Base-by-base conservation (phyloP, 2,113 vertebrate genomes). In the Misgurnus mizolepis region DNA sequence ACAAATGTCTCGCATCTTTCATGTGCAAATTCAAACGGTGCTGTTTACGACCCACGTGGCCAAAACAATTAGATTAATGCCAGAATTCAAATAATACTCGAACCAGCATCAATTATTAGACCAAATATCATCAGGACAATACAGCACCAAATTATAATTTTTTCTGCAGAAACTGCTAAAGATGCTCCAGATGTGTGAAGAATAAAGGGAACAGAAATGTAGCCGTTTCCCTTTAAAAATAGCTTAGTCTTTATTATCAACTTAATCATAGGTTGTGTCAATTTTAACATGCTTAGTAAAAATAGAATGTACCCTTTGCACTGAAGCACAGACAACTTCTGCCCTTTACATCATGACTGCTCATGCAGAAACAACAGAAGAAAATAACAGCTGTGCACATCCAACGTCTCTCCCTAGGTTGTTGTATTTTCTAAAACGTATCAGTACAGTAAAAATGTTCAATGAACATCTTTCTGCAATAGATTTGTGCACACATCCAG, bases 401-500 rank as follows among this genome's bases (percentile, higher is more conserved):
- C 58, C 65, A 39, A n/a, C 1, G 4, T 79, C 43, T 18, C 39
- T 40, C 62, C 34, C 3, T 18, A 10, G 49, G 53, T 17, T 27
- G 40, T 10, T 53, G n/a, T 40, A 11, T 41, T 43, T 76, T 43
- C 58, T 68, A 41, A 64, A 80, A 60, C 56, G 50, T 65, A 67
- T 85, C 62, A 78, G 56, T 77, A 69, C 80, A 22, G 22, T 80
- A 69, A 80, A 75, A 82, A 85, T 55, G 62, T 77, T 80, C 55
- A 64, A 71, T 71, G 34, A 75, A 67, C 34, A 58, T 79, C 66
- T 79, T 78, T 85, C 66, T 41, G 22, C 72, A 17, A 43, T 76
- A 18, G 40, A 81, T 81, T 22, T 47, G 39, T 47, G 66, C 56
- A 56, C 65, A 43, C 62, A 62, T 78, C 41, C 34, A 70, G 15